phyloP scores from a whole-genome alignment of 2,797 vertebrate species.

The Picus viridis region DNA sequence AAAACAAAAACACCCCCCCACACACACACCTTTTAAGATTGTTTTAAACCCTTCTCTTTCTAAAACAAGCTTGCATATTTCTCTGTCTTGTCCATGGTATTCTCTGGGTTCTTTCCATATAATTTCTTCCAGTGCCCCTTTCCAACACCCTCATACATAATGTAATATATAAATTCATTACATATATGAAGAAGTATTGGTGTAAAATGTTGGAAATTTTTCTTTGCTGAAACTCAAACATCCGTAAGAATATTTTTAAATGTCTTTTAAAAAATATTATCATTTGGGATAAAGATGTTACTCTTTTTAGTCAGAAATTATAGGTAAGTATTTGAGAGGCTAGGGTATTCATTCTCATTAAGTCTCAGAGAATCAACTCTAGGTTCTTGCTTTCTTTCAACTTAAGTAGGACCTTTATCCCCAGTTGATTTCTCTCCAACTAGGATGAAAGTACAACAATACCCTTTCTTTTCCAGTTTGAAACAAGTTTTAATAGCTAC shows the following conservation, averaged over 20 bases:
- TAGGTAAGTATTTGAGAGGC: not conserved
- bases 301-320: not conserved
- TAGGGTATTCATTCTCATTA: not conserved
- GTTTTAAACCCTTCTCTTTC: not conserved
- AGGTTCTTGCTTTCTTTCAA: not conserved
- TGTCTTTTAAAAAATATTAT: too few relatives aligned
- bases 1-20: too few relatives aligned
- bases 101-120: not conserved
- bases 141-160: not conserved
- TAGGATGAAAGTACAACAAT: not conserved
- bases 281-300: not conserved
- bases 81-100: not conserved
- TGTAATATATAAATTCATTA: not conserved
- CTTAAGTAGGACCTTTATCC: not conserved
- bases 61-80: not conserved
- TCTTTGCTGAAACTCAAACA: not conserved
- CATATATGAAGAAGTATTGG: not conserved
- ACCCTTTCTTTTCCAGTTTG: not conserved
- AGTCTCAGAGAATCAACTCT: not conserved
- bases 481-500: not conserved
- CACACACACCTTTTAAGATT: not conserved
- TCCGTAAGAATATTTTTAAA: too few relatives aligned
- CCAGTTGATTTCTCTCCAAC: not conserved
- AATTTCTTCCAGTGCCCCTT: not conserved
- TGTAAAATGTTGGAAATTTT: not conserved